These are phyloP conservation scores for Chaetops frenatus DNA, from an alignment of 2,113 vertebrate species.

Conservation along the genomic window DNA sequence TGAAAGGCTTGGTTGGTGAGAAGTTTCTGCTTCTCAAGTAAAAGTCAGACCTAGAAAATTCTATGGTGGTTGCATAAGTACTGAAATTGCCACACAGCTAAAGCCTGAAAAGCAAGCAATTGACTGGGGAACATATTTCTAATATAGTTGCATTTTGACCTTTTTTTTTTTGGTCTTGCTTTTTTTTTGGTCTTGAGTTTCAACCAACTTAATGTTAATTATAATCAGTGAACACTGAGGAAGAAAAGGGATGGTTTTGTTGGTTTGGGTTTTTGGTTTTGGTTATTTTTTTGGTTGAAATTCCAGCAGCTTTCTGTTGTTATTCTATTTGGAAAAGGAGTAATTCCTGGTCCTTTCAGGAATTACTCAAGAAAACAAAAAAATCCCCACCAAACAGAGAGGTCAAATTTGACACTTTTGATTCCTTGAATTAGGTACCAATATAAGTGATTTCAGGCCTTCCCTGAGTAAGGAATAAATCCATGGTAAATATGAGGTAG, in stretches of 20 bases:
- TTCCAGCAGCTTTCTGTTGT: neutral
- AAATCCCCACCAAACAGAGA: neutral
- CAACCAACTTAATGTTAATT: neutral
- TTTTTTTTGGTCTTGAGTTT: too few relatives aligned
- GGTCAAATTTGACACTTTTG: neutral
- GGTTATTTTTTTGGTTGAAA: neutral
- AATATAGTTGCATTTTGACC: neutral
- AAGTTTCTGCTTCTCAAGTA: neutral
- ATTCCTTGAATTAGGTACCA: neutral
- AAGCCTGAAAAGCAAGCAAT: neutral
- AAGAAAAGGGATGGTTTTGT: neutral
- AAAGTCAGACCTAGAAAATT: slow-evolving; percentile 36
- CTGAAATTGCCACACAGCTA: neutral
- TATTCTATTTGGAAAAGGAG: neutral
- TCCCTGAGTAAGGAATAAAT: neutral
- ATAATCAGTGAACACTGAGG: neutral
- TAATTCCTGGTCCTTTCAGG: neutral
- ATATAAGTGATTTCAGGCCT: neutral
- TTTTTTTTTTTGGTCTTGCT: neutral
- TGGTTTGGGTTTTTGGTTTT: neutral
- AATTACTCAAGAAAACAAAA: neutral
- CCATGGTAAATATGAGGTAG: neutral
- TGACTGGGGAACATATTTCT: neutral
- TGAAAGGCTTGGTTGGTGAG: neutral
- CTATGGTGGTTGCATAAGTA: slow-evolving; percentile 10